A percentile compares a stretch with the other conserved stretches of the same genome.
Evolutionary conservation across 2,797 vertebrate species (phyloP).

Genomic region (Lindbergichthys nudifrons): DNA sequence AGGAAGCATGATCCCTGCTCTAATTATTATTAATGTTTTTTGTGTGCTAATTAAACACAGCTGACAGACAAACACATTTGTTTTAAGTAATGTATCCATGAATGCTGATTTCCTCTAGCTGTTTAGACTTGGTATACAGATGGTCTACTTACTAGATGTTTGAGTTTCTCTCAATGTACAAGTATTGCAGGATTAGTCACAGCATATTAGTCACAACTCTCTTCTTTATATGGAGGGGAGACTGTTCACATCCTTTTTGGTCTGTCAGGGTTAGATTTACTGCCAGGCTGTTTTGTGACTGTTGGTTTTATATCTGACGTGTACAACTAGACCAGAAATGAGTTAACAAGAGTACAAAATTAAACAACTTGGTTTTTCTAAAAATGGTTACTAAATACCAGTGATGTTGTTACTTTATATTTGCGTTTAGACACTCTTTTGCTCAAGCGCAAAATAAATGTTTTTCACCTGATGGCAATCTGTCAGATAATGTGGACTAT

Average conservation of each 20-base stretch:
- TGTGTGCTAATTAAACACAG: not conserved
- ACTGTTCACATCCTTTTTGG: slow-evolving; percentile 1
- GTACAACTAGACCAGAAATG: not conserved
- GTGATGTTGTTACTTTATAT: not conserved
- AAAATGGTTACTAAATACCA: not conserved
- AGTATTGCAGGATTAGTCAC: slow-evolving; percentile 10
- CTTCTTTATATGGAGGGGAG: not conserved
- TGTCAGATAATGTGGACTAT: not conserved
- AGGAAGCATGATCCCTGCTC: slow-evolving; percentile 30
- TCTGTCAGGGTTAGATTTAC: not conserved
- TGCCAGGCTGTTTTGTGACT: slow-evolving; percentile 1
- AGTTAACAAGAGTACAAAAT: not conserved
- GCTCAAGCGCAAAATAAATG: not conserved
- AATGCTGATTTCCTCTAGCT: not conserved
- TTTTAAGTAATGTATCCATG: not conserved
- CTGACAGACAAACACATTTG: not conserved
- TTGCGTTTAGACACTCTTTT: not conserved
- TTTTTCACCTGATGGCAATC: not conserved
- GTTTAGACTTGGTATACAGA: not conserved
- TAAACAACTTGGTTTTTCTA: not conserved
- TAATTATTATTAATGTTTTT: slow-evolving; percentile 15
- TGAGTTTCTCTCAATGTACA: not conserved
- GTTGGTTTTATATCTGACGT: not conserved
- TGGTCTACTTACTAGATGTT: not conserved
- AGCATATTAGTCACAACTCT: slow-evolving; percentile 11